Evolutionary conservation across 2,113 vertebrate genomes (phyloP), one percentile per base, ranked within the genome.

Genomic region (Brachyhypopomus gauderio): DNA sequence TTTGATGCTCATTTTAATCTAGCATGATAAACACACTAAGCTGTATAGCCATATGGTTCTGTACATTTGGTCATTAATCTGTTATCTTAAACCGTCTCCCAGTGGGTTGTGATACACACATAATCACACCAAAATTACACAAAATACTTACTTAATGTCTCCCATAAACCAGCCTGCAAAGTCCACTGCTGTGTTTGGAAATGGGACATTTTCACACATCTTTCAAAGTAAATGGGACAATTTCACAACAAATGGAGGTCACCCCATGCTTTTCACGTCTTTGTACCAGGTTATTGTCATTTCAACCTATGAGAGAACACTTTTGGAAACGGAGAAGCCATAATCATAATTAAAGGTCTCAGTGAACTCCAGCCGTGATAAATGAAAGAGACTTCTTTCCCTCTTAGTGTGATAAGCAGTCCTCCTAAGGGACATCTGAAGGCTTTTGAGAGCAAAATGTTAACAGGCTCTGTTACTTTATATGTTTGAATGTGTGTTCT

Each of bases 361-460:
- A 19, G 12, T 16, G 30, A 67, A 6, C 19, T 36, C 17, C 62
- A 64, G 23, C 14, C 62, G 2, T 34, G 30, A 6, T 27, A 25
- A 62, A 3, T 22, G 9, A 63, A 27, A 63, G 12, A 16, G 27
- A 34, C 25, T 1, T 14, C 4, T 12, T 52, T 14, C 45, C 45
- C 41, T 45, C 45, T 52, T 52, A 52, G 12, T 14, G 45, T 11
- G 12, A 14, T 52, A 11, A 52, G 45, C 45, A 3, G 12, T 52
- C 45, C 45, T 14, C 45, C 12, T 14, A 14, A 63, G 12, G 25
- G 14, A 34, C 12, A 4, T 6, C 1, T 25, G 19, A 34, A 67
- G 62, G 14, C 62, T 27, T 67, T 20, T 66, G 45, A 17, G 17
- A 66, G 12, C 25, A 30, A 66, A 66, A 66, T 34, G 74, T 86